Base-by-base conservation (phyloP, 2,113 vertebrate species). In the Siniperca knerii region DNA sequence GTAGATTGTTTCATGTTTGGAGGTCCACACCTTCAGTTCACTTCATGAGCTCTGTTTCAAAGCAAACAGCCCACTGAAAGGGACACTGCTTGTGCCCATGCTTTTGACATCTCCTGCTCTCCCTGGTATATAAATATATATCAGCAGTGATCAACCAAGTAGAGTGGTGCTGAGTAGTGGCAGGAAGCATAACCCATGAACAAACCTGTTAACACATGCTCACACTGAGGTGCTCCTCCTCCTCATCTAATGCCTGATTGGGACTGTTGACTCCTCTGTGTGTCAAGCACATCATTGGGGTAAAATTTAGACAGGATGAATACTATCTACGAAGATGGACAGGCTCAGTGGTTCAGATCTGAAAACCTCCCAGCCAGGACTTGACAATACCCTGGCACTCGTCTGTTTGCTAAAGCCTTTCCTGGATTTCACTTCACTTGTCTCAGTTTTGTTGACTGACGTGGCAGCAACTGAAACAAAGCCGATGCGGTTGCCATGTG, bases 401-500 rank as follows among this genome's bases (percentile, higher is more conserved):
- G 1, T 46, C 25, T 72, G 23, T 57, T 67, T 57, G 11, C 55
- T 25, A 8, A 37, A 70, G 61, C 29, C 33, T 65, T 33, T 74
- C 44, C 54, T n/a, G 18, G 58, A 69, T 70, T 71, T 74, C 64
- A 16, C 61, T 61, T 54, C 50, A 3, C 50, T 46, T 4, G 6
- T 90, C 75, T 83, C 33, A 13, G 71, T 60, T 61, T 67, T n/a
- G 16, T 23, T 61, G 70, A 87, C 73, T 68, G 83, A 74, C 21
- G 21, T 76, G 66, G 70, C 77, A 74, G 78, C 72, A 10, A 25
- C 69, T 88, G 73, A 90, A 91, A 91, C 84, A 87, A 90, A 80
- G 69, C 70, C 48, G n/a, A 60, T 81, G 57, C 4, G 18, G 85
- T 92, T 92, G 84, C 88, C 80, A 92, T 89, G 83, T 86, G 61